Evolutionary conservation across 2,888 invertebrate species (phyloP).

Genomic region (Elmis aenea): DNA sequence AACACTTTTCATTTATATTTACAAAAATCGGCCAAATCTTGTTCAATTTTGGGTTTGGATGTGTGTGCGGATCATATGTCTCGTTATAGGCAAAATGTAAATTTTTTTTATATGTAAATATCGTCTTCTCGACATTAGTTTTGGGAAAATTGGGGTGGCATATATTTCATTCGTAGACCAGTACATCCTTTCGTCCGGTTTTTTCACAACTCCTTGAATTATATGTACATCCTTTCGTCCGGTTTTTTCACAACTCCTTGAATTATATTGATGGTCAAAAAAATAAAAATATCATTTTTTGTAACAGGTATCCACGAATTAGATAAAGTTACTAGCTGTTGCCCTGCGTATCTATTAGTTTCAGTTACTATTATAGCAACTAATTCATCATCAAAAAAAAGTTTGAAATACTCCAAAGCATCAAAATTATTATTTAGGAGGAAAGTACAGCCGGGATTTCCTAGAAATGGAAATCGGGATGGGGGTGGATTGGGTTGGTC

Average conservation of each 20-base stretch:
- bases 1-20: conserved; percentile 1
- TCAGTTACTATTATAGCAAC: conserved; percentile 1
- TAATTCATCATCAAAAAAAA: conserved; percentile 1
- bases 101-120: conserved; percentile 2
- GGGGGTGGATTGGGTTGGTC: no score
- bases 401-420: not conserved
- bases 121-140: not conserved
- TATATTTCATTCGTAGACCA: conserved; percentile 3
- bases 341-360: conserved; percentile 5
- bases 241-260: no score
- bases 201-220: no score
- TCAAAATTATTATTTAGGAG: not conserved
- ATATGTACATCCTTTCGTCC: no score
- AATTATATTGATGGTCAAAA: conserved; percentile 2
- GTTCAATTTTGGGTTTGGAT: conserved; percentile 1
- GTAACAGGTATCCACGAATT: not conserved
- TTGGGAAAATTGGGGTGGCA: conserved; percentile 2
- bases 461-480: conserved; percentile 1
- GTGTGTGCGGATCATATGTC: not conserved
- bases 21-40: no score
- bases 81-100: conserved; percentile 3
- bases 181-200: conserved; percentile 5
- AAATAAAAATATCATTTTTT: conserved; percentile 1
- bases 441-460: not conserved
- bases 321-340: conserved; percentile 1